phyloP scores from a whole-genome alignment of 2,113 vertebrate genomes.

The Rallus limicola region DNA sequence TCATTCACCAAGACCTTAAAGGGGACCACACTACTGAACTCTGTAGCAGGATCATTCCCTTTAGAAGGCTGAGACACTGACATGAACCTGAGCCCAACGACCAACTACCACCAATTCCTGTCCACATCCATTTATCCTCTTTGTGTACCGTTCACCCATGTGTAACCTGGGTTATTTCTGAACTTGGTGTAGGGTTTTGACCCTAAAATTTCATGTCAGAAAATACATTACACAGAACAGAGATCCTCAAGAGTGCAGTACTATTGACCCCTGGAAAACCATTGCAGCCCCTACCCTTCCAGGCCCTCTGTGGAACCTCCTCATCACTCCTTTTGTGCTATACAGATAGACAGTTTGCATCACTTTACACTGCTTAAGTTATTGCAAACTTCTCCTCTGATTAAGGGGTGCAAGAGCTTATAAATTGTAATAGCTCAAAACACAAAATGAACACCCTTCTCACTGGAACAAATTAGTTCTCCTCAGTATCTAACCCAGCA shows the following conservation, averaged over 20 bases:
- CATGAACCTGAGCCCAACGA: neutral
- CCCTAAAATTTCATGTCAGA: neutral
- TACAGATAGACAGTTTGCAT: neutral
- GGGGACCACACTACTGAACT: neutral
- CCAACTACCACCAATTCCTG: neutral
- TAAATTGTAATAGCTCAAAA: neutral
- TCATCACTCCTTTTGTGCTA: neutral
- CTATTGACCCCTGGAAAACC: neutral
- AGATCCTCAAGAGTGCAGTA: neutral
- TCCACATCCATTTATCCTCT: neutral
- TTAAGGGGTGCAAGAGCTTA: neutral
- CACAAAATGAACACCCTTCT: neutral
- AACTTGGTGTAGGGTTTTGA: neutral
- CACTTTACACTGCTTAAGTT: neutral
- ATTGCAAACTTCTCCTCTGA: neutral
- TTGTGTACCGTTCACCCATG: neutral
- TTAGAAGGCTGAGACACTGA: neutral
- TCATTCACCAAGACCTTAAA: neutral
- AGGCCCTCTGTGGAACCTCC: accelerated
- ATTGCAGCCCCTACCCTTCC: neutral
- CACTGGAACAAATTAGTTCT: neutral
- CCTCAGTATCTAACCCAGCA: neutral
- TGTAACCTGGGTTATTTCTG: neutral
- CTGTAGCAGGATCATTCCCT: neutral
- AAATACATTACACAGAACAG: neutral